Evolutionary conservation across 2,888 invertebrate genomes (phyloP).

Genomic region (Steromphala cineraria): DNA sequence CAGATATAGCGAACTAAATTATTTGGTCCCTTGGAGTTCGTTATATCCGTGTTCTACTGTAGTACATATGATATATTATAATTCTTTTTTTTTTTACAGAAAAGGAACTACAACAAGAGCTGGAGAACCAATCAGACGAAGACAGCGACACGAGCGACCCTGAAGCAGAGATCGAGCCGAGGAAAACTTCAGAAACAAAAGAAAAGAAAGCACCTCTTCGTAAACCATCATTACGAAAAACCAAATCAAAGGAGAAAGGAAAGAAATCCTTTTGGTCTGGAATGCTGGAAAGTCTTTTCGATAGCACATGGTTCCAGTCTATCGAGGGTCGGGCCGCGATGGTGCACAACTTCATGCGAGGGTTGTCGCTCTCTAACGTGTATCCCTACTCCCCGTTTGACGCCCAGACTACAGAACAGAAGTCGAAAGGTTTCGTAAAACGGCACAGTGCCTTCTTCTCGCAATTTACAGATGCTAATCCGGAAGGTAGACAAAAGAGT

Average conservation of each 20-base stretch:
- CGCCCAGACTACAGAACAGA: background rate
- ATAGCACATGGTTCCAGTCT: slow-evolving; percentile 66
- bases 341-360: slow-evolving; percentile 76
- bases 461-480: no score
- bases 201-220: slow-evolving; percentile 19
- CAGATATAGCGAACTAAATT: no score
- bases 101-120: slow-evolving; percentile 56
- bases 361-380: slow-evolving; percentile 71
- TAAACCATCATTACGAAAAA: slow-evolving; percentile 10
- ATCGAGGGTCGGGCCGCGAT: slow-evolving; percentile 76
- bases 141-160: slow-evolving; percentile 46
- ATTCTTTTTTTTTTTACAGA: slow-evolving; percentile 36
- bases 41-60: no score
- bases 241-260: slow-evolving; percentile 23
- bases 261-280: slow-evolving; percentile 49
- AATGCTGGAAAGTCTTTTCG: slow-evolving; percentile 47
- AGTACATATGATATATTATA: no score
- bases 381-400: slow-evolving; percentile 75
- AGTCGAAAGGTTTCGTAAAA: background rate
- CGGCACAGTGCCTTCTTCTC: no score
- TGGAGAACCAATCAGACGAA: slow-evolving; percentile 48
- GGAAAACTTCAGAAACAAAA: slow-evolving; percentile 5
- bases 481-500: background rate
- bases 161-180: slow-evolving; percentile 35
- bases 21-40: no score